Evolutionary conservation across 1,140 invertebrate species (phyloP).

Genomic region (Grapholita molesta): DNA sequence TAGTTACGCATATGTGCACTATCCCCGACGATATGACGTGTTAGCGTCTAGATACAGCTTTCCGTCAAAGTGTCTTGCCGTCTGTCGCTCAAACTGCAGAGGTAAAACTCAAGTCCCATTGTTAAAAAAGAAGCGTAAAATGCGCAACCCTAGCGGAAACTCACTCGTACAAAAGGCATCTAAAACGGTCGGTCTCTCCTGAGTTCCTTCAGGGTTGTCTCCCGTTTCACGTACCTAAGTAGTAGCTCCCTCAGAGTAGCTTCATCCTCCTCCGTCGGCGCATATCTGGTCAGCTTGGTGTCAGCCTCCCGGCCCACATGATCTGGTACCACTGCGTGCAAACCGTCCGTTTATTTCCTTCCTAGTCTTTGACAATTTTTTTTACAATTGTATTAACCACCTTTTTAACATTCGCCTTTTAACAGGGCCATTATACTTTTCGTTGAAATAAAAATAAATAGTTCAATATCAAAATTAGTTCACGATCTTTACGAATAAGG

Average conservation of each 20-base stretch:
- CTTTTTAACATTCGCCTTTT: not conserved
- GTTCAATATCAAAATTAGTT: no score
- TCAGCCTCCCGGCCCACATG: conserved; percentile 77
- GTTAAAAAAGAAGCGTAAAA: not conserved
- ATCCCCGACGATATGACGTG: no score
- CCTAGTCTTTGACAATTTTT: not conserved
- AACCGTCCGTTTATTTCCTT: conserved; percentile 59
- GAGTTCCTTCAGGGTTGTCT: not conserved
- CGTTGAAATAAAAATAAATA: no score
- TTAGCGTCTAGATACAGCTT: no score
- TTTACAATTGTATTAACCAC: not conserved
- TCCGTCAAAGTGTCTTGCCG: not conserved
- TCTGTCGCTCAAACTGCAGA: no score
- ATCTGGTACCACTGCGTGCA: conserved; percentile 75
- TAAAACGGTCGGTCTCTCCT: not conserved
- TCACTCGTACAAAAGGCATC: not conserved
- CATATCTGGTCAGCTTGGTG: conserved; percentile 79
- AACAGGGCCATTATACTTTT: not conserved
- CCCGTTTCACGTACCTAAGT: conserved; percentile 84
- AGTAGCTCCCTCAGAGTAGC: conserved; percentile 91
- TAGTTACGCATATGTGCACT: no score
- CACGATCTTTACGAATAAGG: no score
- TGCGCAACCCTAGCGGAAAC: not conserved
- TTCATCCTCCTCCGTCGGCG: conserved; percentile 87
- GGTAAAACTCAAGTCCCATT: not conserved